Evolutionary conservation across 2,888 invertebrate species (phyloP).

Genomic region (Leptinotarsa peninsularis): DNA sequence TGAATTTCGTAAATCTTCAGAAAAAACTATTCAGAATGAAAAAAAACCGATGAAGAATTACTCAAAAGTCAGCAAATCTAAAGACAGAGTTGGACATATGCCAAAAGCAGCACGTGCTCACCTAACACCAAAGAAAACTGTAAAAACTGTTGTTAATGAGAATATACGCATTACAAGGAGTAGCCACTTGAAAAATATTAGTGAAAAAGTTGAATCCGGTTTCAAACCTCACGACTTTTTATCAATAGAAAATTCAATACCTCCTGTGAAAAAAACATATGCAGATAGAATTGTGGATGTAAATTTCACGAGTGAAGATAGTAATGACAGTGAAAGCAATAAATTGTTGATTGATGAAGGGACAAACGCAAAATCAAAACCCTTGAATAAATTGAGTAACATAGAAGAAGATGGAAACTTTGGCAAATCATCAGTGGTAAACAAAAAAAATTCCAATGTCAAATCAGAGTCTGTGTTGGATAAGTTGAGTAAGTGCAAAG

Average conservation of each 20-base stretch:
- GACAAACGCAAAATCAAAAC: not conserved
- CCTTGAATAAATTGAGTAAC: not conserved
- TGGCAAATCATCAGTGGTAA: too few species aligned
- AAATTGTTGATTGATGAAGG: slow-evolving; percentile 29
- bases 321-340: slow-evolving; percentile 31
- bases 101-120: not conserved
- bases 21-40: not conserved
- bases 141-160: not conserved
- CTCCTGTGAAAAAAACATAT: slow-evolving; percentile 23
- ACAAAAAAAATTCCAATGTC: not conserved
- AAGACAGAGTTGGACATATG: not conserved
- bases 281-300: slow-evolving; percentile 21
- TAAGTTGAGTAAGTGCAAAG: not conserved
- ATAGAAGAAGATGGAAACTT: not conserved
- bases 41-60: not conserved
- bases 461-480: not conserved
- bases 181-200: slow-evolving; percentile 10
- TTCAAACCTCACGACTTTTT: slow-evolving; percentile 30
- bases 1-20: not conserved
- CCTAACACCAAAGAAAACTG: not conserved
- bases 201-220: not conserved
- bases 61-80: not conserved
- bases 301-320: slow-evolving; percentile 29
- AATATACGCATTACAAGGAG: slow-evolving; percentile 18
- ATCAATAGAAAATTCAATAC: slow-evolving; percentile 12